Conservation (phyloP, 1,140 invertebrate genomes). For the roundworm (Caenorhabditis elegans) region WBcel235 BX284602.5:14349001-14349500, state of each 20-base stretch:
- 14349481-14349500: background rate
- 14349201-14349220: background rate
- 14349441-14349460: background rate
- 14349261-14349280: conserved; percentile 59
- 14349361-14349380: background rate
- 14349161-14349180: conserved; percentile 51
- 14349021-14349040: conserved; percentile 36
- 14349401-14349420: background rate
- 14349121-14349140: conserved; percentile 39
- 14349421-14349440: background rate
- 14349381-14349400: background rate
- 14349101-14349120: background rate
- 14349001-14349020: conserved; percentile 14
- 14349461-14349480: background rate
- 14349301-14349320: conserved; percentile 59
- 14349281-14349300: conserved; percentile 56
- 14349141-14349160: conserved; percentile 50
- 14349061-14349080: conserved; percentile 24
- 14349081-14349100: conserved; percentile 29
- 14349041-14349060: conserved; percentile 38
- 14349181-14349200: conserved; percentile 51
- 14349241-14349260: conserved; percentile 64
- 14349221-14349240: conserved; percentile 37
- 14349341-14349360: conserved; percentile 51
- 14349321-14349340: conserved; percentile 56